Evolutionary conservation across 2,797 vertebrate genomes (phyloP).

Genomic region (Smutsia gigantea): DNA sequence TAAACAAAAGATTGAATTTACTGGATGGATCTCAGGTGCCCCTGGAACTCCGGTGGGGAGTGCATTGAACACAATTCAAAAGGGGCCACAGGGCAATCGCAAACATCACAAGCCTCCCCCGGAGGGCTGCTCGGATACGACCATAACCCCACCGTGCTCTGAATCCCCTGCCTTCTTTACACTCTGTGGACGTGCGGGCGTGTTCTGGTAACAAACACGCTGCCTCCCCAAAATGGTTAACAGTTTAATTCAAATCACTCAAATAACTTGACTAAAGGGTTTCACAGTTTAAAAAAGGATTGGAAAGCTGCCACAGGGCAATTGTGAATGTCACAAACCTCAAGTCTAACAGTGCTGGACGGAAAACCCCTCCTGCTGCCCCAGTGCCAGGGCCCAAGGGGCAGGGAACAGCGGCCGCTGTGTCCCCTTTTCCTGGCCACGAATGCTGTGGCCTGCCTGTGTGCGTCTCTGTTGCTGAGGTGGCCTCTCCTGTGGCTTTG

Average conservation of each 20-base stretch:
- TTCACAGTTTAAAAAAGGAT: not conserved
- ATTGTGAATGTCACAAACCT: too few species aligned
- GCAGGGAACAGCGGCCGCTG: accelerated
- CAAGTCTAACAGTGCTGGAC: not conserved
- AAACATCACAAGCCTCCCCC: too few species aligned
- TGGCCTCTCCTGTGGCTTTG: too few species aligned
- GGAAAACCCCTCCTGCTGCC: accelerated
- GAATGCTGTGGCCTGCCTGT: too few species aligned
- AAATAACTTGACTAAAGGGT: not conserved
- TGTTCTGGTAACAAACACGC: too few species aligned
- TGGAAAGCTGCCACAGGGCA: not conserved
- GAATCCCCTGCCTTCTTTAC: not conserved
- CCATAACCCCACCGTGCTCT: too few species aligned
- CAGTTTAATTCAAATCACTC: not conserved
- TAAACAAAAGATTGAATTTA: too few species aligned
- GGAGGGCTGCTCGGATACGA: too few species aligned
- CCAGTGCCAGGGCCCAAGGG: accelerated
- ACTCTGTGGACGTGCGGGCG: accelerated
- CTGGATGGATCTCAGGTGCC: too few species aligned
- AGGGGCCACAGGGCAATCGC: too few species aligned
- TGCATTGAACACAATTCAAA: not conserved
- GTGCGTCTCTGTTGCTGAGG: too few species aligned
- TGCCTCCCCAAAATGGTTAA: not conserved
- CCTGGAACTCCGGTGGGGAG: not conserved
- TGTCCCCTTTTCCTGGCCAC: too few species aligned